Conservation (phyloP, 2,888 invertebrate genomes). For the Gari tellinella region DNA sequence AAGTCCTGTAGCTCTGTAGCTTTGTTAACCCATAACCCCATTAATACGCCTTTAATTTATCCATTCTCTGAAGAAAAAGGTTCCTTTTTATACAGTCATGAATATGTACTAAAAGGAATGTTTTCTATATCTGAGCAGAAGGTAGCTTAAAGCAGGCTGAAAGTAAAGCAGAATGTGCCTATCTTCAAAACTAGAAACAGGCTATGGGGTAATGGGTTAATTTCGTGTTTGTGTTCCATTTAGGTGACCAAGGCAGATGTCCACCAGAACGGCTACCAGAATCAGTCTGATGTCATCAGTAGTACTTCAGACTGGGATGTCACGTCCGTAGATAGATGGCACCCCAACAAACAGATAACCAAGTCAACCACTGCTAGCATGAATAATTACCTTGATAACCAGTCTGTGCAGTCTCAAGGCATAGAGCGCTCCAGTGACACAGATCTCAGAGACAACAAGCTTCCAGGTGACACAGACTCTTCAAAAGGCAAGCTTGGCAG, state of each 20-base stretch:
- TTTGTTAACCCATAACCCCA: no score
- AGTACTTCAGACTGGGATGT: constrained; percentile 67
- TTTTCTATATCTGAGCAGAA: no score
- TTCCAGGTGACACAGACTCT: constrained; percentile 23
- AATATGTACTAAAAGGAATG: no score
- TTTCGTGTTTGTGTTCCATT: no score
- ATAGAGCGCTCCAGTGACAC: constrained; percentile 28
- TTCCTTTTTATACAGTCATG: no score
- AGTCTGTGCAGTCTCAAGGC: constrained; percentile 35
- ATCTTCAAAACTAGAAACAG: no score
- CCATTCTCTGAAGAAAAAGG: no score
- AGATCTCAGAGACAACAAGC: constrained; percentile 20
- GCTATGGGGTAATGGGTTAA: no score
- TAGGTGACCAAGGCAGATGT: constrained; percentile 56
- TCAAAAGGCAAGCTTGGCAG: neutral
- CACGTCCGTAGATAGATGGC: constrained; percentile 62
- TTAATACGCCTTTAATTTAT: no score
- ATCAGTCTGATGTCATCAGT: constrained; percentile 41
- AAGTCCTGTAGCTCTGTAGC: neutral
- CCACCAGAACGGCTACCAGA: constrained; percentile 31
- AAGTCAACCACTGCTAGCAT: constrained; percentile 69
- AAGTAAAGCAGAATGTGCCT: no score
- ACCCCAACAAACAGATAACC: constrained; percentile 31
- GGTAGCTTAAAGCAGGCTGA: no score
- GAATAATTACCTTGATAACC: constrained; percentile 71